Evolutionary conservation across 2,113 vertebrate species (phyloP), one percentile per base, ranked within the genome.

Genomic region (Platichthys flesus): DNA sequence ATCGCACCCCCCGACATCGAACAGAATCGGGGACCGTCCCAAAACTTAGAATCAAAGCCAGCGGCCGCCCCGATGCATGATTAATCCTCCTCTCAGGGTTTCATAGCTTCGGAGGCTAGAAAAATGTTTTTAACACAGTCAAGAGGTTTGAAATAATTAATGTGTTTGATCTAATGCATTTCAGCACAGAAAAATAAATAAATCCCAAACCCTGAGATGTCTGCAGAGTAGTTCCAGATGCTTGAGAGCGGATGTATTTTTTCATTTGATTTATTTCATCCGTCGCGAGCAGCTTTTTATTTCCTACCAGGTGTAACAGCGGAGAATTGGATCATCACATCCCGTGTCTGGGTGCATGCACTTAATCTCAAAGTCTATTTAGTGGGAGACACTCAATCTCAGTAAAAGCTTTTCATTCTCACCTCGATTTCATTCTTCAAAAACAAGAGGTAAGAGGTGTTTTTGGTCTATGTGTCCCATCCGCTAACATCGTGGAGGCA

Each of bases 211-310:
- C 37, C 21, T 60, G 35, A 72, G 10, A 54, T 23, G n/a, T 79
- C 24, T 64, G 45, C 52, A 3, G 20, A 9, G 40, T 59, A 64
- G 49, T 73, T 47, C 60, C 15, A 54, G 9, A 71, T 64, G 56
- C 40, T 78, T 67, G 28, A 74, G 63, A 55, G 31, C 37, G 15
- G 12, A 45, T 66, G 14, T 69, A 21, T 64, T 84, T 67, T 67
- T 68, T 63, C 37, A 79, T 62, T 47, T 0, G 31, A 76, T 47
- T 72, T 18, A 35, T 68, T 76, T 73, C 18, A 68, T 76, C 45
- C 51, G 64, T 45, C 28, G 6, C 1, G 18, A 9, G 63, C 15
- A 23, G 59, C 20, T 54, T 76, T 72, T 56, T 56, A 18, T 10
- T 52, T 62, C 18, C 45, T 14, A 15, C 5, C 40, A 52, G n/a